Percentiles rank a stretch among this genome's conserved stretches.
Evolutionary conservation across 92 coral and sea anemone species (phyloP).

Genomic region (Bergia sp.): DNA sequence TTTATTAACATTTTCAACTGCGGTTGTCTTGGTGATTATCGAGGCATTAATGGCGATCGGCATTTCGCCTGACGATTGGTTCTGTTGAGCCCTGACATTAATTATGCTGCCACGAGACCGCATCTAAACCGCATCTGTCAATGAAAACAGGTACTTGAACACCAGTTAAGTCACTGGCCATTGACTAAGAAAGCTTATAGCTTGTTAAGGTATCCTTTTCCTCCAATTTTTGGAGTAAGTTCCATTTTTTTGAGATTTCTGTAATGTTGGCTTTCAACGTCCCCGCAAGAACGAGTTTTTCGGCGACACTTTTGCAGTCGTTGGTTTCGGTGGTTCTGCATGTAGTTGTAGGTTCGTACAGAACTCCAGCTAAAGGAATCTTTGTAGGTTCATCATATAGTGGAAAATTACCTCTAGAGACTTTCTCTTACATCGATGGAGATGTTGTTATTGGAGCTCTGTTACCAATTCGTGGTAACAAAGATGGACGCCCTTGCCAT

Average conservation of each 20-base stretch:
- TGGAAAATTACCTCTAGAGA: background rate
- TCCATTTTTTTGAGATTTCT: background rate
- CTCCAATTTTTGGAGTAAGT: background rate
- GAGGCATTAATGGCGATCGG: background rate
- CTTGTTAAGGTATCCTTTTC: background rate
- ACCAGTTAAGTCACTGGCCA: background rate
- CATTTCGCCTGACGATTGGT: background rate
- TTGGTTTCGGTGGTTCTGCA: background rate
- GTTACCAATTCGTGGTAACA: constrained; percentile 60
- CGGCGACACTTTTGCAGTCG: background rate
- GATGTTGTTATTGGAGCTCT: constrained; percentile 72
- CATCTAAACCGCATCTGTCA: constrained; percentile 1
- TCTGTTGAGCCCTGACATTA: background rate
- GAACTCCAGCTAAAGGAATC: background rate
- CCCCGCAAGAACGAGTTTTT: background rate
- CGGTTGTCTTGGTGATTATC: background rate
- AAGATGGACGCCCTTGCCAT: constrained; percentile 36
- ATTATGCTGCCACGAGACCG: background rate
- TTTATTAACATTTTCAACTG: background rate
- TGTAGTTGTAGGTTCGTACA: background rate
- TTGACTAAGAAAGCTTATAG: background rate
- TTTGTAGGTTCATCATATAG: background rate
- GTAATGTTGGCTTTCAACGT: background rate
- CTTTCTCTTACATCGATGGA: constrained; percentile 28
- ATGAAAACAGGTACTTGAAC: constrained; percentile 11